Evolutionary conservation across 2,888 invertebrate species (phyloP).

Genomic region (Leucania comma): DNA sequence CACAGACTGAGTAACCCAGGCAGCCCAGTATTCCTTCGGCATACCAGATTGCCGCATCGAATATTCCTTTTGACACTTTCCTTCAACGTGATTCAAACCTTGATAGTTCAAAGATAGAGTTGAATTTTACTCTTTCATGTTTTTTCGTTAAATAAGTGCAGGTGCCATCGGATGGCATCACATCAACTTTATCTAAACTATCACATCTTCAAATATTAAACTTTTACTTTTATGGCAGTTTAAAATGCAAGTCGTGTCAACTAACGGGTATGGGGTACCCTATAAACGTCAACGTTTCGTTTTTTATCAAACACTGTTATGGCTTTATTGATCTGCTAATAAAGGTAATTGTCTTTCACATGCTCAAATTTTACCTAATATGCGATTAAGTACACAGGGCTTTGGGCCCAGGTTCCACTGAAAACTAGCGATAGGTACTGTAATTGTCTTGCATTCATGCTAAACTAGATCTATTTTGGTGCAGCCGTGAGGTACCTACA

Average conservation of each 20-base stretch:
- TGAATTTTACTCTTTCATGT: constrained; percentile 35
- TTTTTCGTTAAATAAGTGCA: constrained; percentile 77
- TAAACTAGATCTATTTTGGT: too few species aligned
- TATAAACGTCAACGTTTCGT: constrained; percentile 65
- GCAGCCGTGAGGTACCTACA: too few species aligned
- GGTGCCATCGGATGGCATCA: constrained; percentile 84
- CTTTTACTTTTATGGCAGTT: constrained; percentile 88
- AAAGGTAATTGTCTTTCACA: constrained; percentile 21
- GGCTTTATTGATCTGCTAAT: constrained; percentile 52
- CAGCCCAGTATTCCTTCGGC: constrained; percentile 83
- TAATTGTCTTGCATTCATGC: too few species aligned
- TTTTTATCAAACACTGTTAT: constrained; percentile 60
- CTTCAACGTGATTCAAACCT: constrained; percentile 59
- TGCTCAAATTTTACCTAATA: not conserved
- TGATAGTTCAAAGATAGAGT: constrained; percentile 48
- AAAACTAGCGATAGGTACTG: too few species aligned
- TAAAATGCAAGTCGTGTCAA: constrained; percentile 85
- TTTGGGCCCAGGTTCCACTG: too few species aligned
- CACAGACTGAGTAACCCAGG: constrained; percentile 86
- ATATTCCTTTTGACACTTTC: constrained; percentile 77
- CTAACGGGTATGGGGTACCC: constrained; percentile 74
- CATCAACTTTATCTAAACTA: constrained; percentile 85
- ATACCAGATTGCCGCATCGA: constrained; percentile 87
- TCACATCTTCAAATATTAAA: constrained; percentile 87
- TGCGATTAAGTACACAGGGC: not conserved